phyloP scores from a whole-genome alignment of 2,113 vertebrate species.

The Isurus oxyrinchus region DNA sequence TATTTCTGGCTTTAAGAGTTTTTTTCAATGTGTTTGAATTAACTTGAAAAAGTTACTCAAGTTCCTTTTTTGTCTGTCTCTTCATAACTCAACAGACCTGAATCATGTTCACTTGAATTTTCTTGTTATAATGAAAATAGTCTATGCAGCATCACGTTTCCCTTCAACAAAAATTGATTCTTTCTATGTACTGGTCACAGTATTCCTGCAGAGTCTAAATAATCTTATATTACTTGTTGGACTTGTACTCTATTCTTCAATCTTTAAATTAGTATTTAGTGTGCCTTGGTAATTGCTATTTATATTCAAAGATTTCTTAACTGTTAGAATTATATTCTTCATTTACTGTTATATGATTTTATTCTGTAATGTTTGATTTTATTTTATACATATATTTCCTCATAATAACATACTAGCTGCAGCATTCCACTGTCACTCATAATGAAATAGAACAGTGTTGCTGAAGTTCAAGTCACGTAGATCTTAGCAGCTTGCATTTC shows the following conservation, averaged over 20 bases:
- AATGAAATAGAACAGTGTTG: neutral
- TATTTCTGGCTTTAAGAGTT: neutral
- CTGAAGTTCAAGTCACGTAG: neutral
- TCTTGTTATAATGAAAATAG: neutral
- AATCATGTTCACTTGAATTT: neutral
- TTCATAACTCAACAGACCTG: neutral
- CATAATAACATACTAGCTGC: neutral
- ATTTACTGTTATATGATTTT: neutral
- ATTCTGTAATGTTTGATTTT: neutral
- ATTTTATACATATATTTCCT: neutral
- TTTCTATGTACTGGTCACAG: neutral
- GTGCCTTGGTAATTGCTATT: neutral
- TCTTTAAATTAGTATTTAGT: neutral
- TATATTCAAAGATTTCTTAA: neutral
- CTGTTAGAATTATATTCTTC: neutral
- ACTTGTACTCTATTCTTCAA: neutral
- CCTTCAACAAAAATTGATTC: neutral
- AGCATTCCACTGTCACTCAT: neutral
- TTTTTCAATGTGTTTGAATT: neutral
- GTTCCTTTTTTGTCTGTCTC: neutral
- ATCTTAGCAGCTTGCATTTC: neutral
- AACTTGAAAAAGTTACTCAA: neutral
- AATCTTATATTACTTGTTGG: neutral
- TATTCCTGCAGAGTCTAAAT: neutral
- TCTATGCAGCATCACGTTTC: neutral